Base-by-base conservation (phyloP, 92 coral and sea anemone species). In the Porites lobata region DNA sequence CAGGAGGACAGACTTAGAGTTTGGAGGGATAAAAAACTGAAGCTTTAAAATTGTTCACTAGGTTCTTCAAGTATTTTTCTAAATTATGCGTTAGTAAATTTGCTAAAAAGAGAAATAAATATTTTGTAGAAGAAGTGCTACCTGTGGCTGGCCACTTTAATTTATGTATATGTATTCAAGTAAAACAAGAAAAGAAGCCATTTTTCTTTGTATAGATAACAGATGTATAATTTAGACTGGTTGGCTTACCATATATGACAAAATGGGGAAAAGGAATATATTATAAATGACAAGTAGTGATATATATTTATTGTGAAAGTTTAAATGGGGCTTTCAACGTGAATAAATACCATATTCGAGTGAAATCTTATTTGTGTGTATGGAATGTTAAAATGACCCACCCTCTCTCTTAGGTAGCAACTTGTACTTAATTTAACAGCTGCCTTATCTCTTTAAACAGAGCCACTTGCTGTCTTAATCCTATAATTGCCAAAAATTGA, bases 61-160 rank as follows among this genome's bases (percentile, higher is more conserved):
- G 18, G 66, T 17, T 62, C 62, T 19, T 59, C 62, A 20, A 73
- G 22, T 22, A 15, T 59, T 12, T 17, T 61, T 9, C 26, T 52
- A 50, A 12, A n/a, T 19, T 15, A 3, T 13, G 67, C 43, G 21
- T 38, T 64, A 14, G 24, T 50, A 13, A 17, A 69, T 1, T 53
- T 54, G 68, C 43, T 17, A 4, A 20, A 56, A 24, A 8, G 50
- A 0, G 24, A 54, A 8, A 47, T 8, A 61, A 69, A 52, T 81
- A 21, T 21, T 81, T 69, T 69, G 14, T 26, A 70, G 69, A 1
- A 14, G 86, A 56, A 32, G n/a, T 29, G 58, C 4, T 58, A 70
- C 69, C 56, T 18, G 86, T 82, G 86, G 86, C 86, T 26, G 86
- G 86, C 86, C 86, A 82, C 86, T 20, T 50, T 67, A 81, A 67